These are phyloP conservation scores for Lacanobia oleracea DNA, from an alignment of 2,888 invertebrate species.

Conservation along the genomic window DNA sequence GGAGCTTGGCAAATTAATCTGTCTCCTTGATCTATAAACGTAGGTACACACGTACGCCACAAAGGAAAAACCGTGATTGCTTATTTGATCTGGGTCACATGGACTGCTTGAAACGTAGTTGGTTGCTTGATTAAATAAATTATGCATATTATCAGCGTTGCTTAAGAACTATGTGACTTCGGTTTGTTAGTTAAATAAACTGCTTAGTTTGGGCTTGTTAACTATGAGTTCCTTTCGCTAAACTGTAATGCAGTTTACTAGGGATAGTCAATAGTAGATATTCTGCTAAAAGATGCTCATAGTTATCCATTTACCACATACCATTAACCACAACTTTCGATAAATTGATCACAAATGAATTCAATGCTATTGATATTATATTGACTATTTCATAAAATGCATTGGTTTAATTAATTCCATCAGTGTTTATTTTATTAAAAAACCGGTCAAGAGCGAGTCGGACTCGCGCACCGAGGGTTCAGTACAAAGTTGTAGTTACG, in stretches of 20 bases:
- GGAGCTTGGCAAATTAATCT: conserved; percentile 63
- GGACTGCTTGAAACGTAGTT: conserved; percentile 43
- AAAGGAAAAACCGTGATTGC: conserved; percentile 61
- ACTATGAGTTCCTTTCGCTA: background rate
- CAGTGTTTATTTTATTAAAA: background rate
- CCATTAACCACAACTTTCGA: too few relatives aligned
- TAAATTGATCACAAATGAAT: conserved; percentile 57
- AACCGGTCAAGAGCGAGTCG: too few relatives aligned
- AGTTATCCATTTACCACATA: conserved; percentile 43
- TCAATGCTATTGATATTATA: background rate
- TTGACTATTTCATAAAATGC: conserved; percentile 15
- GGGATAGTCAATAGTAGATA: background rate
- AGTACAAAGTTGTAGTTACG: too few relatives aligned
- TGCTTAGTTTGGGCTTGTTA: background rate
- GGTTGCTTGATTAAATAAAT: conserved; percentile 46
- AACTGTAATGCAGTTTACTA: background rate
- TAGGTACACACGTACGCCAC: conserved; percentile 47
- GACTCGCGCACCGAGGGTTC: too few relatives aligned
- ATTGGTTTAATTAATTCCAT: background rate
- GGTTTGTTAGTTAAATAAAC: background rate
- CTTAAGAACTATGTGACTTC: conserved; percentile 8
- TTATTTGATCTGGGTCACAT: conserved; percentile 64
- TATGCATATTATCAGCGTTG: conserved; percentile 15
- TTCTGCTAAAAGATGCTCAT: conserved; percentile 54
- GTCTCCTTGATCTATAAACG: conserved; percentile 71